These are phyloP conservation scores for Chrysochloris asiatica DNA, from an alignment of 2,113 vertebrate genomes.

Conservation along the genomic window DNA sequence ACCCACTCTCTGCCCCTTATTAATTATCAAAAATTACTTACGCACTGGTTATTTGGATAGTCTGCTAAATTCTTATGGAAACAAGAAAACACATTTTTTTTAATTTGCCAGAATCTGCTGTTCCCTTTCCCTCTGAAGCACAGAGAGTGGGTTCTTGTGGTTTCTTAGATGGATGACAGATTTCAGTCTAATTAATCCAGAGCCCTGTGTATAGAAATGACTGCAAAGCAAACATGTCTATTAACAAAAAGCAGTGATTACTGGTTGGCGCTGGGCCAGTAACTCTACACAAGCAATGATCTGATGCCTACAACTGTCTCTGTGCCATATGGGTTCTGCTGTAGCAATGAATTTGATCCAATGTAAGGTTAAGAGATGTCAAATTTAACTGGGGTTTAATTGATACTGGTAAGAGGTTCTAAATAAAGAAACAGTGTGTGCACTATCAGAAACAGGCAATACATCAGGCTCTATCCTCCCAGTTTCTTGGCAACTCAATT, in stretches of 20 bases:
- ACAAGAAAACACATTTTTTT: conserved; percentile 63
- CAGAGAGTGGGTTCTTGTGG: conserved; percentile 76
- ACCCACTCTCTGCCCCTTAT: not conserved
- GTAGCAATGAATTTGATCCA: conserved; percentile 90
- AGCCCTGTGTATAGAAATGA: conserved; percentile 88
- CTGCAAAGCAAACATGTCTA: conserved; percentile 94
- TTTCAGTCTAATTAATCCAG: conserved; percentile 90
- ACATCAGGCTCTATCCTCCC: conserved; percentile 80
- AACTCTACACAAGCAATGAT: conserved; percentile 88
- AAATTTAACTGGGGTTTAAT: conserved; percentile 94
- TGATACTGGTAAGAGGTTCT: conserved; percentile 91
- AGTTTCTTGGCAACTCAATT: conserved; percentile 81
- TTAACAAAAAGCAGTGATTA: conserved; percentile 90
- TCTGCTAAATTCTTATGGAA: conserved; percentile 68
- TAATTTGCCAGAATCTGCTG: conserved; percentile 64
- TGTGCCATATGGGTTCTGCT: conserved; percentile 92
- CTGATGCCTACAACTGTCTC: conserved; percentile 90
- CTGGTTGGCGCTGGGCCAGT: conserved; percentile 88
- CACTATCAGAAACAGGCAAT: conserved; percentile 82
- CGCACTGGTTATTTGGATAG: conserved; percentile 38
- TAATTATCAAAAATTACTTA: conserved; percentile 46
- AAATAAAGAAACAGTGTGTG: conserved; percentile 89
- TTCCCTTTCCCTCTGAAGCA: conserved; percentile 57
- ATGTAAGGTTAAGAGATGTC: conserved; percentile 93
- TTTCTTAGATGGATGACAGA: conserved; percentile 88